Conservation (phyloP, 2,888 invertebrate genomes). For the Galeopsomyia nigrocyanea region DNA sequence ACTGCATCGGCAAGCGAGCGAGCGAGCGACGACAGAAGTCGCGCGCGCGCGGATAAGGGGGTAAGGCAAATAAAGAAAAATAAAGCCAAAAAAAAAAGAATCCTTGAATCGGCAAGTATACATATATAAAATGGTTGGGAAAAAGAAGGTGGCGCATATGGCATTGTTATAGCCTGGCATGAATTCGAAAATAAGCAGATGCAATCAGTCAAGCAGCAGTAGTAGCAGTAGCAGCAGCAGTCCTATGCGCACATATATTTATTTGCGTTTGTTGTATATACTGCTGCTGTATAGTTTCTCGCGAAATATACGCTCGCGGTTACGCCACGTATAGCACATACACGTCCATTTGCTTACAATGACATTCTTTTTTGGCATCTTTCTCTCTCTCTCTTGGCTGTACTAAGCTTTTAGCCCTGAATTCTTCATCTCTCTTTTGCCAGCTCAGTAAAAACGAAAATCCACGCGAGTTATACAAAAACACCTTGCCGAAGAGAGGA, state of each 20-base stretch:
- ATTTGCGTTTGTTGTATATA: background rate
- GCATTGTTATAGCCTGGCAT: slow-evolving; percentile 1
- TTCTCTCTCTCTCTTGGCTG: too few species aligned
- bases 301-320: slow-evolving; percentile 1
- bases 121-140: background rate
- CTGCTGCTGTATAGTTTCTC: slow-evolving; percentile 22
- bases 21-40: too few species aligned
- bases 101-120: slow-evolving; percentile 43
- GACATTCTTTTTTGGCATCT: slow-evolving; percentile 33
- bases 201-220: slow-evolving; percentile 42
- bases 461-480: too few species aligned
- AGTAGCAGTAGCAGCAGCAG: too few species aligned
- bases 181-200: slow-evolving; percentile 43
- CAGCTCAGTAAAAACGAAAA: too few species aligned
- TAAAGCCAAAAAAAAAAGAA: slow-evolving; percentile 10
- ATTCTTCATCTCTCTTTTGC: slow-evolving; percentile 25
- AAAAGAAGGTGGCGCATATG: too few species aligned
- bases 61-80: background rate
- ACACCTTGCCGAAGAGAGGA: background rate
- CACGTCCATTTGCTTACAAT: slow-evolving; percentile 45
- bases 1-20: too few species aligned
- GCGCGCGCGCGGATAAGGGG: too few species aligned
- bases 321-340: slow-evolving; percentile 21
- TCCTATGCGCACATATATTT: slow-evolving; percentile 6
- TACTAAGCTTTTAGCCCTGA: slow-evolving; percentile 2